A percentile compares a stretch with the other conserved stretches of the same genome.
These are phyloP conservation scores for Serrognathus titanus DNA, from an alignment of 2,888 invertebrate genomes.

Conservation along the genomic window DNA sequence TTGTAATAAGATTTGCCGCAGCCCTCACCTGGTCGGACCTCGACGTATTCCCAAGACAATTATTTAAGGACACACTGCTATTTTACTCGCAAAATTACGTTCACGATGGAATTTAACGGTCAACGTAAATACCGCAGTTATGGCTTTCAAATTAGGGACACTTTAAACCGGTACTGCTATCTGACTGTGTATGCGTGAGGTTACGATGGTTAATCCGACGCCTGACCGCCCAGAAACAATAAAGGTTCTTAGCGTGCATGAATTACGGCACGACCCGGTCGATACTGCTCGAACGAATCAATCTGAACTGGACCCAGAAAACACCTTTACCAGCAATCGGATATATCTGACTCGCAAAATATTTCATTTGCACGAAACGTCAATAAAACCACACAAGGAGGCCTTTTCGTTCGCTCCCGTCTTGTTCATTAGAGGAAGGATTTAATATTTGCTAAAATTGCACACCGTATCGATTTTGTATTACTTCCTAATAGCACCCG, in stretches of 20 bases:
- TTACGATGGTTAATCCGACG: constrained; percentile 12
- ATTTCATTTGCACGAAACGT: no score
- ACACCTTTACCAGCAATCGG: constrained; percentile 7
- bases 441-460: no score
- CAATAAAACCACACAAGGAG: no score
- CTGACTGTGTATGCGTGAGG: constrained; percentile 4
- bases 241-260: constrained; percentile 14
- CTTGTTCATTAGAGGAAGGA: no score
- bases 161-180: constrained; percentile 11
- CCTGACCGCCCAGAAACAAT: constrained; percentile 16
- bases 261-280: constrained; percentile 9
- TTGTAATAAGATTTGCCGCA: constrained; percentile 36
- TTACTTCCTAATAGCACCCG: no score
- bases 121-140: constrained; percentile 24
- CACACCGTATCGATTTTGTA: no score
- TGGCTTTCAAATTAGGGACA: constrained; percentile 15
- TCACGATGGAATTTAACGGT: constrained; percentile 30
- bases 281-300: constrained; percentile 19
- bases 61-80: constrained; percentile 31
- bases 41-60: constrained; percentile 36
- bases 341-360: constrained; percentile 1
- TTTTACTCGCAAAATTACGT: constrained; percentile 30
- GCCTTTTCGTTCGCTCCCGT: no score
- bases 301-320: constrained; percentile 13
- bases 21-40: constrained; percentile 36